Percentiles rank a stretch among this genome's conserved stretches.
Conservation (phyloP, 2,888 invertebrate species). For the Leptopilina myrica region DNA sequence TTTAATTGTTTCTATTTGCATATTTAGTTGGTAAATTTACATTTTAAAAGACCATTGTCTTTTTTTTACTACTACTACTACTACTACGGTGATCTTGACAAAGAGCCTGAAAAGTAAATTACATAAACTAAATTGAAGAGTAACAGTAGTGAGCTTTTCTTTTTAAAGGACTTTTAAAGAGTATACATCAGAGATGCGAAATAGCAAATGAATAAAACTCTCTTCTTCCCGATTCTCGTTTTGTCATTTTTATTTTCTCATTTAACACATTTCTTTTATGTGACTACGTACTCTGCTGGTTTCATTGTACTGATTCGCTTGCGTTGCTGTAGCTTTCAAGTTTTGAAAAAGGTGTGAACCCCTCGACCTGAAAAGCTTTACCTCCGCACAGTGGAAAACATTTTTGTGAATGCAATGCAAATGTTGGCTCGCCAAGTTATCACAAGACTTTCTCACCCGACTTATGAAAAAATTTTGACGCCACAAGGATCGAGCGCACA, state of each 20-base stretch:
- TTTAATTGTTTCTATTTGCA: constrained; percentile 8
- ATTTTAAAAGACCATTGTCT: neutral
- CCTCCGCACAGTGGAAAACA: constrained; percentile 27
- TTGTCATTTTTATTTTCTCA: neutral
- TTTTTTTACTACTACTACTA: no score
- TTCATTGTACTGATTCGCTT: constrained; percentile 63
- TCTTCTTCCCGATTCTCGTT: neutral
- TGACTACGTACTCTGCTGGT: constrained; percentile 63
- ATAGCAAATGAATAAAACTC: neutral
- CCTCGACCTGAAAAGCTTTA: constrained; percentile 58
- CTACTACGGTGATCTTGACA: neutral
- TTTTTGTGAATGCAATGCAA: constrained; percentile 40
- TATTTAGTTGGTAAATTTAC: neutral
- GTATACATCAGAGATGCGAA: neutral
- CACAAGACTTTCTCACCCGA: constrained; percentile 4
- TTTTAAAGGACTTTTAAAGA: neutral
- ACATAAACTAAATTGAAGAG: neutral
- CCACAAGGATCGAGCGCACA: constrained; percentile 1
- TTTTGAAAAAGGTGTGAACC: constrained; percentile 48
- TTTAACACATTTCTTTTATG: neutral
- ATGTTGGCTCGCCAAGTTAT: constrained; percentile 47
- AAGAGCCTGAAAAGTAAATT: neutral
- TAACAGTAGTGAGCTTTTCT: neutral
- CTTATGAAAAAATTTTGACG: constrained; percentile 2
- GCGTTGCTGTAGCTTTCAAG: constrained; percentile 49